phyloP scores from a whole-genome alignment of 2,113 vertebrate genomes.

The Terrapene triunguis region DNA sequence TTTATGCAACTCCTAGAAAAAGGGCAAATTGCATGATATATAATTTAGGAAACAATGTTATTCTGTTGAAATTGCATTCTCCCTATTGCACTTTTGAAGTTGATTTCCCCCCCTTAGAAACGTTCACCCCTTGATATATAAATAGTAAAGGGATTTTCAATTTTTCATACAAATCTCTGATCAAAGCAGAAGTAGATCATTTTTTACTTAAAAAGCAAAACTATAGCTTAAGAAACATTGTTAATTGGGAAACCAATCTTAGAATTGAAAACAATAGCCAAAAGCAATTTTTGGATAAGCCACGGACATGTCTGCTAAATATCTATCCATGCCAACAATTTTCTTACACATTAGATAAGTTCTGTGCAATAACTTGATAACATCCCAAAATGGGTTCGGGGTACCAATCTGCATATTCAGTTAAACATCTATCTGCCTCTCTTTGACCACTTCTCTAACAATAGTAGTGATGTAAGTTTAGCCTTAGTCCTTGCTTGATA shows the following conservation, averaged over 20 bases:
- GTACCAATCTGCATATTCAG: background rate
- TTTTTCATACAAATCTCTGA: background rate
- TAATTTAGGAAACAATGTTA: constrained; percentile 46
- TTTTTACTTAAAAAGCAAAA: constrained; percentile 31
- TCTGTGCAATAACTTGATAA: no score
- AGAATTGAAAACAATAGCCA: background rate
- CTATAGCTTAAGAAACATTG: background rate
- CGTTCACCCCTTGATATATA: background rate
- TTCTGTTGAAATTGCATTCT: constrained; percentile 52
- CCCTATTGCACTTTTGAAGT: constrained; percentile 21
- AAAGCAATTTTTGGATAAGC: background rate
- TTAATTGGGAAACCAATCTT: background rate
- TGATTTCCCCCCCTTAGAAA: constrained; percentile 36
- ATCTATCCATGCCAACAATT: background rate
- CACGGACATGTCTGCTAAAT: background rate
- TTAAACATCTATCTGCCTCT: background rate
- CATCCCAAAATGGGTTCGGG: constrained; percentile 9
- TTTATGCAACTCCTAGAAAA: constrained; percentile 48
- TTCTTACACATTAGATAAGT: background rate
- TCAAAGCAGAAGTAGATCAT: constrained; percentile 33
- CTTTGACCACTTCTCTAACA: background rate
- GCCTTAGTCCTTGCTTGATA: background rate
- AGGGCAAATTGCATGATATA: constrained; percentile 22
- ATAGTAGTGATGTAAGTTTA: fast-evolving
- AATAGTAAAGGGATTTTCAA: background rate